These are phyloP conservation scores for Sphenopsis melanotis DNA, from an alignment of 2,797 vertebrate genomes.

Conservation along the genomic window DNA sequence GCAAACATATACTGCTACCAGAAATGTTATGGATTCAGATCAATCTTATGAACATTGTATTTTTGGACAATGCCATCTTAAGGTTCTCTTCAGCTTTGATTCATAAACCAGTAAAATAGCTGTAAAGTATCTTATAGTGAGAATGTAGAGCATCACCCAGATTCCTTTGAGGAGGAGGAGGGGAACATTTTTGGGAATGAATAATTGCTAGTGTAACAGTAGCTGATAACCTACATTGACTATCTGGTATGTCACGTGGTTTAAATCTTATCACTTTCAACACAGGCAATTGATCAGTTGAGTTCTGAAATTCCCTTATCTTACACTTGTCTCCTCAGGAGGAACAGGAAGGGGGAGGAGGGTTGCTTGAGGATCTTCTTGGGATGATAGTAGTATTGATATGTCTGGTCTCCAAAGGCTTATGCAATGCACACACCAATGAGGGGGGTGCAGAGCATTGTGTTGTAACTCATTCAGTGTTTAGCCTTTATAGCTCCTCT, in stretches of 20 bases:
- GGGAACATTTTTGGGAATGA: constrained; percentile 10
- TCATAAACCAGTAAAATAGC: not conserved
- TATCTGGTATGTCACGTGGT: constrained; percentile 24
- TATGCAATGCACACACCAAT: not conserved
- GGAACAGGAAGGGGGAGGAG: not conserved
- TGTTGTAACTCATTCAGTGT: not conserved
- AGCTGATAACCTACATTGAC: constrained; percentile 64
- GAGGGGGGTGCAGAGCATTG: not conserved
- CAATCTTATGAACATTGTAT: not conserved
- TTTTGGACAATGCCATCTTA: not conserved
- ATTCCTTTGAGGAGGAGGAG: not conserved
- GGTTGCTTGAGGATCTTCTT: not conserved
- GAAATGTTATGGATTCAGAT: not conserved
- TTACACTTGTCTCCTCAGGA: constrained; percentile 18
- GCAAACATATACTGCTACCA: not conserved
- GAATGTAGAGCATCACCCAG: not conserved
- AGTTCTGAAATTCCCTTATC: constrained; percentile 43
- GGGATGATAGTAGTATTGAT: not conserved
- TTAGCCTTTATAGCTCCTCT: not conserved
- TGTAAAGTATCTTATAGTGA: not conserved
- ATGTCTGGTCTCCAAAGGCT: not conserved
- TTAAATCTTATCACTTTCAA: constrained; percentile 49
- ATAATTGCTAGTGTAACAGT: constrained; percentile 51
- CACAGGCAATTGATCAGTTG: constrained; percentile 44
- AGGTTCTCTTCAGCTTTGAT: not conserved